Evolutionary conservation across 2,888 invertebrate genomes (phyloP), one percentile per base, ranked within the genome.

Genomic region (Sesia bembeciformis): DNA sequence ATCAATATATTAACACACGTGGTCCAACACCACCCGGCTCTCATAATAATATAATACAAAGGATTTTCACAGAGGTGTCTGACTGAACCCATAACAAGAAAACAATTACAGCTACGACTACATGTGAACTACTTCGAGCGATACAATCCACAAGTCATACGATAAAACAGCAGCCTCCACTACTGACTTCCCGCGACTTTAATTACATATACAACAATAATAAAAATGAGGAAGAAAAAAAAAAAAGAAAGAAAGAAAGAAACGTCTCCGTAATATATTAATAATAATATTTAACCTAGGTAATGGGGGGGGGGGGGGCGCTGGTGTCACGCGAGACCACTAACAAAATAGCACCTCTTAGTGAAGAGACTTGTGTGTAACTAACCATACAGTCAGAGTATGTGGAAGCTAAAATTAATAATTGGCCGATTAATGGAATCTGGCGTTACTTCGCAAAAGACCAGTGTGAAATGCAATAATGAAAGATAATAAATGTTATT

Each of bases 1-100:
- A 86, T 83, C 87, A 87, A 89, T 89, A 89, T 88, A 88, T 89
- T 88, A 89, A 88, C 88, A 88, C 84, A 87, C 78, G 88, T 86
- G 88, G 88, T 86, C 85, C 83, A 73, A 65, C 77, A 80, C 87
- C 88, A 88, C 87, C 81, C 79, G 81, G 77, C 77, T 84, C 84
- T 83, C 81, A 86, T 81, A 84, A 83, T 85, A 77, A 87, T 87
- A 88, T 88, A 82, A 84, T 88, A 89, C 88, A 89, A 85, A 83
- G 82, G 82, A 86, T 87, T 87, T 87, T 80, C 86, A 81, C 84
- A 80, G 76, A 76, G 84, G 82, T 82, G 74, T 76, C 69, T 71
- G 72, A 83, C 69, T 71, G 72, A 83, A 84, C 84, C 85, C 80
- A 86, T 85, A 88, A 88, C 87, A 87, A 86, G 23, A 75, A 70